These are phyloP conservation scores for Antigone vipio DNA, from an alignment of 2,113 vertebrate species.

Conservation along the genomic window DNA sequence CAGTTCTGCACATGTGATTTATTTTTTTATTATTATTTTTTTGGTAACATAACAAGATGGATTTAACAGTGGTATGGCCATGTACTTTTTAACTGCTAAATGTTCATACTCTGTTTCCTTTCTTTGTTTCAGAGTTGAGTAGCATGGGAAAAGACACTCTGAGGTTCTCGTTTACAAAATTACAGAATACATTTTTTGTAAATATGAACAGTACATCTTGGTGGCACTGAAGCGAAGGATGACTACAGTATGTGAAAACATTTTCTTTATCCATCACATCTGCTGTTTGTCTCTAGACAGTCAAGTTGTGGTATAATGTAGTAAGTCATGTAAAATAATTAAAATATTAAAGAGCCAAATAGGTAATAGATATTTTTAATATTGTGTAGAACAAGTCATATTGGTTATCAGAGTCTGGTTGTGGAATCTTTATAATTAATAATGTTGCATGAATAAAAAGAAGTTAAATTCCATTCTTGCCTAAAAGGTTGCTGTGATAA, in stretches of 20 bases:
- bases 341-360: not conserved
- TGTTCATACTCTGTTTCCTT: slow-evolving; percentile 32
- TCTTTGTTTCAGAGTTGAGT: slow-evolving; percentile 15
- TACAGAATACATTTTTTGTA: not conserved
- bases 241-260: not conserved
- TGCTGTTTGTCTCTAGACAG: not conserved
- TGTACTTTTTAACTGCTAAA: slow-evolving; percentile 34
- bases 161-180: not conserved
- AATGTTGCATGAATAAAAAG: not conserved
- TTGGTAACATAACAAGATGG: not conserved
- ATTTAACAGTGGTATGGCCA: slow-evolving; percentile 23
- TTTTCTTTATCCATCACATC: not conserved
- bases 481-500: no score
- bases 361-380: not conserved
- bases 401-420: not conserved
- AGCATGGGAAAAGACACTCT: not conserved
- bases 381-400: not conserved
- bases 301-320: not conserved
- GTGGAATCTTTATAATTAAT: not conserved
- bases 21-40: not conserved
- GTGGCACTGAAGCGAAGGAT: not conserved
- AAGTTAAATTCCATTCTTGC: not conserved
- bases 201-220: not conserved
- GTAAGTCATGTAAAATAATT: not conserved
- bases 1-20: slow-evolving; percentile 30